Base-by-base conservation (phyloP, 2,797 vertebrate species). In the Podargus strigoides region DNA sequence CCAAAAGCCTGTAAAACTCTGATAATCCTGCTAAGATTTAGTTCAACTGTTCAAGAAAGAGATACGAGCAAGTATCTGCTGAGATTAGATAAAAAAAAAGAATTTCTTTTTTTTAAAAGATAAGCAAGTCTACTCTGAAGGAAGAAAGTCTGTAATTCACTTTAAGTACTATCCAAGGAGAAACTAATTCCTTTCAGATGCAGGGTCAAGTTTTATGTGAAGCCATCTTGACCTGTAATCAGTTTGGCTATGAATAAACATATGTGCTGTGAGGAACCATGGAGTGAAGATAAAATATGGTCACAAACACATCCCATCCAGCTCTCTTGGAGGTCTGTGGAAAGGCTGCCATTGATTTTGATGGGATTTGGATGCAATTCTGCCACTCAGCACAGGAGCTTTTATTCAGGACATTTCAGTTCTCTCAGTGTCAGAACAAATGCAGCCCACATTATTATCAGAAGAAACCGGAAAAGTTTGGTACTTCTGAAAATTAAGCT, bases 11-110 rank as follows among this genome's bases (percentile, higher is more conserved):
- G 77, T 94, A 73, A 88, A 94, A 93, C 77, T 88, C 93, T 77
- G 93, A 94, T 96, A 97, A 97, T 96, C 85, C 95, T 85, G 34
- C 89, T 90, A 94, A 93, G 94, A 96, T 96, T 91, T 95, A 90
- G 85, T 94, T 89, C 80, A 93, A 21, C 55, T 56, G 74, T 56
- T 95, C 73, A 64, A 87, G 87, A 88, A 93, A 88, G 63, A 95
- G 93, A 94, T 91, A 94, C 1, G 20, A 86, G 55, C 32, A 75
- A 90, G 56, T 86, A n/a, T n/a, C n/a, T n/a, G 49, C 27, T 86
- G 80, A 42, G 69, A 94, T 93, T 84, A 95, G 92, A 95, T 90
- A 58, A 56, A 85, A 85, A 66, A 34, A 0, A 19, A 72, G n/a
- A 52, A 2, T 50, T 63, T 74, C 85, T 72, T 83, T 76, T 76